Base-by-base conservation (phyloP, 2,888 invertebrate genomes). In the Plebejus argus region DNA sequence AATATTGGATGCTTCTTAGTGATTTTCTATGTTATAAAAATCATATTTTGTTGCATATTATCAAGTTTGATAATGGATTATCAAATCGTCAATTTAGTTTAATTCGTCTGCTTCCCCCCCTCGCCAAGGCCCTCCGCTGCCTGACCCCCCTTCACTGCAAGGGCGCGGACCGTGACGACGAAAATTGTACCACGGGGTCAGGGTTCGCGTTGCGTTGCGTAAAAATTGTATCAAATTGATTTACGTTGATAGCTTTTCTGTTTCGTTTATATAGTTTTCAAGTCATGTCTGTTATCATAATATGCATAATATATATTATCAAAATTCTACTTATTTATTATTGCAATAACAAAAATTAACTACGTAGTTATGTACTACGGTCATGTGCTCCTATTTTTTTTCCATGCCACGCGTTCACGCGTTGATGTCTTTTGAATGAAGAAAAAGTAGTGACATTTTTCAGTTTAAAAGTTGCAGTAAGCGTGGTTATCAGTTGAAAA, bases 171-270 rank as follows among this genome's bases (percentile, higher is more conserved):
- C 80, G 82, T 71, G 80, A 81, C 79, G 80, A 76, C 39, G 82
- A 82, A 81, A 83, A 81, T 79, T 56, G 72, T 80, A 80, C 79
- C 80, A 80, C 79, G 76, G 78, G 82, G 83, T 82, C 84, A 83
- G 81, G 83, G 84, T 81, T 83, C 80, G 77, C 72, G 78, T 78
- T 76, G 66, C 35, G 23, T 77, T 77, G 71, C 45, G 61, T 66
- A 66, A 45, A 76, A 15, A 5, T 66, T 66, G n/a, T 33, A 61
- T 39, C 10, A n/a, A 75, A 35, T 49, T 28, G 75, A 76, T 49
- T 76, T 28, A 20, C 12, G 61, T 66, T 66, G 66, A 15, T 66
- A 6, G 15, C 18, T 66, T 66, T 66, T 66, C 12, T 28, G 3
- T 66, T 66, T 28, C 28, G 1, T 5, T 28, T 6, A 15, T 66